Conservation (phyloP, 2,888 invertebrate genomes). For the Callimorpha dominula region DNA sequence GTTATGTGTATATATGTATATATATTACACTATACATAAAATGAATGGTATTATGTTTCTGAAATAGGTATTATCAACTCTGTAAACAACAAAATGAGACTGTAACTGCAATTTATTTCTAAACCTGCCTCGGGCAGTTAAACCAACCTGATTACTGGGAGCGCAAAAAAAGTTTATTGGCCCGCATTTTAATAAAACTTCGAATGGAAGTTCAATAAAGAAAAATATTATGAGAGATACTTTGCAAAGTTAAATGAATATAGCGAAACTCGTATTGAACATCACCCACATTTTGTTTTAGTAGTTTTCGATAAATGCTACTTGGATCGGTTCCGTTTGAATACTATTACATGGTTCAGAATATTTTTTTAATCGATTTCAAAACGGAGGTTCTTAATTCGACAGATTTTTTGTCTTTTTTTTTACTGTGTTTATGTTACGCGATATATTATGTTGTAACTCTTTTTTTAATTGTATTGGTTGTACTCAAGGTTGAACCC, state of each 20-base stretch:
- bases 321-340: neutral
- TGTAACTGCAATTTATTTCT: conserved; percentile 8
- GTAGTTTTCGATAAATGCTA: neutral
- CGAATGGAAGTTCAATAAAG: conserved; percentile 8
- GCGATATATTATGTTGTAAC: no score
- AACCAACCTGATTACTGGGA: conserved; percentile 36
- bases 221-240: conserved; percentile 9
- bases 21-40: no score
- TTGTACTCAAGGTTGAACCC: no score
- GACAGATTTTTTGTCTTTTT: no score
- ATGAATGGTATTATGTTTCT: no score
- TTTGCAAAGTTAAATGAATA: conserved; percentile 6
- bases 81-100: no score
- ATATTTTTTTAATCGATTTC: neutral
- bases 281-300: neutral
- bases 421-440: no score
- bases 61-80: no score
- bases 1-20: no score
- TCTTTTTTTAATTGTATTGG: no score
- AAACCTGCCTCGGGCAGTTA: conserved; percentile 4
- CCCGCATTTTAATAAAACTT: conserved; percentile 62
- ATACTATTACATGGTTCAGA: neutral
- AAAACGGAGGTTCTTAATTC: no score
- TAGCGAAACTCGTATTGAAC: neutral
- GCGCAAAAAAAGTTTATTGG: conserved; percentile 51